A percentile compares a stretch with the other conserved stretches of the same genome.
Evolutionary conservation across 2,888 invertebrate species (phyloP).

Genomic region (Callinectes sapidus): DNA sequence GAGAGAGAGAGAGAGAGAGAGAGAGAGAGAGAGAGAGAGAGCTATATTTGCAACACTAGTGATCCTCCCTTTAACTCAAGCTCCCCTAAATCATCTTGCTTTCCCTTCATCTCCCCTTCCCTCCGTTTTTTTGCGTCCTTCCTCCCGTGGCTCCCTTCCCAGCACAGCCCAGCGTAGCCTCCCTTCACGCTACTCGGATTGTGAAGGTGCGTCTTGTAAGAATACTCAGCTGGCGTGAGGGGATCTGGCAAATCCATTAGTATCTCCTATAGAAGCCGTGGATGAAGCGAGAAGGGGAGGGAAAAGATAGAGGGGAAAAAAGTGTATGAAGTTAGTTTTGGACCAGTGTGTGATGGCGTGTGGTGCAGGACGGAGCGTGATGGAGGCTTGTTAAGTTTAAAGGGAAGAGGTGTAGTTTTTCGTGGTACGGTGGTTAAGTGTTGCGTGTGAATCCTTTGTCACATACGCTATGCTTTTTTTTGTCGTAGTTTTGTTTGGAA

Average conservation of each 20-base stretch:
- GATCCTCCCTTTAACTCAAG: constrained; percentile 12
- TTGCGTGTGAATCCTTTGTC: not conserved
- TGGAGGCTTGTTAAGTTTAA: not conserved
- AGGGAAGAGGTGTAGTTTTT: not conserved
- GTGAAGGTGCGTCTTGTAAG: constrained; percentile 9
- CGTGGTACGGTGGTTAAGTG: not conserved
- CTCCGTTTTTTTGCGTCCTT: not conserved
- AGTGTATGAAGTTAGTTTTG: not conserved
- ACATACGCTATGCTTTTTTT: not conserved
- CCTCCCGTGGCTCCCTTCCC: not conserved
- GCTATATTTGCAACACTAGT: constrained; percentile 57
- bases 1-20: constrained; percentile 35
- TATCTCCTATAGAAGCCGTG: not conserved
- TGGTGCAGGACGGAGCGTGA: not conserved
- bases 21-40: not conserved
- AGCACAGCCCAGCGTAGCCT: not conserved
- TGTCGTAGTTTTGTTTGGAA: not conserved
- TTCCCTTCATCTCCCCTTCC: constrained; percentile 39
- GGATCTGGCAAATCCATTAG: constrained; percentile 38
- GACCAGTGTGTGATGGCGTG: not conserved
- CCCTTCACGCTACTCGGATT: not conserved
- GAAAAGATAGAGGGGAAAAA: not conserved
- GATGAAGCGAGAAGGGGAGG: not conserved
- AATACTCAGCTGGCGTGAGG: not conserved
- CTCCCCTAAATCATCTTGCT: not conserved